Evolutionary conservation across 2,797 vertebrate species (phyloP), one percentile per base, ranked within the genome.

Genomic region (Steatocranus sp.): DNA sequence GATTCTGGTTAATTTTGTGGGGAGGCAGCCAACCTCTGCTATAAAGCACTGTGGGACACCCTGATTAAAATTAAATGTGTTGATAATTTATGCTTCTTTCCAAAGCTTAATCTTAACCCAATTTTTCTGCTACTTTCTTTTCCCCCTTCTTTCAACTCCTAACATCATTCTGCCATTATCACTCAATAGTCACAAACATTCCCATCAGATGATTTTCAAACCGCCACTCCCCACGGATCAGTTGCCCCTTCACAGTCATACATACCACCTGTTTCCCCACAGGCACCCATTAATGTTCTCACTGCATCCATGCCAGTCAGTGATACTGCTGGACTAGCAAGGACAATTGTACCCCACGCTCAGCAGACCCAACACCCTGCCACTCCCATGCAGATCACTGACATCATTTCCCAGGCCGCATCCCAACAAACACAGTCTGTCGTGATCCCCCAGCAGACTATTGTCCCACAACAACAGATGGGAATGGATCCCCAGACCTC

Each of bases 201-300:
- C 91, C 89, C 95, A 86, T 86, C 95, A 89, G 96, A 96, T 78
- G 76, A 88, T 83, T 90, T 95, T 79, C 95, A 97, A 82, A 93
- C 91, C 50, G 76, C 92, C 53, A 90, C 92, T 81, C 89, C 93
- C 74, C 94, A 94, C 68, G 88, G 88, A 53, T 92, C 95, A 61
- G 46, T 94, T 83, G 88, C 93, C 66, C 90, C 94, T 63, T 93
- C 96, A 36, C 96, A 97, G 83, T 91, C 95, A 86, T 94, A 94
- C 85, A 91, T 97, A 78, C 93, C 95, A 79, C 85, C 94, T 6
- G 84, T 96, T 88, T 96, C 96, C 81, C 93, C 95, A 88, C 96
- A 97, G 90, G 92, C 94, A 46, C 89, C 94, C 85, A 87, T 93
- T 83, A 91, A 94, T 91, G 88, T 94, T 87, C 93, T 94, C 34